Evolutionary conservation across 1,140 invertebrate species (phyloP), one percentile per base, ranked within the genome.

Genomic region (Glossosoma conforme): DNA sequence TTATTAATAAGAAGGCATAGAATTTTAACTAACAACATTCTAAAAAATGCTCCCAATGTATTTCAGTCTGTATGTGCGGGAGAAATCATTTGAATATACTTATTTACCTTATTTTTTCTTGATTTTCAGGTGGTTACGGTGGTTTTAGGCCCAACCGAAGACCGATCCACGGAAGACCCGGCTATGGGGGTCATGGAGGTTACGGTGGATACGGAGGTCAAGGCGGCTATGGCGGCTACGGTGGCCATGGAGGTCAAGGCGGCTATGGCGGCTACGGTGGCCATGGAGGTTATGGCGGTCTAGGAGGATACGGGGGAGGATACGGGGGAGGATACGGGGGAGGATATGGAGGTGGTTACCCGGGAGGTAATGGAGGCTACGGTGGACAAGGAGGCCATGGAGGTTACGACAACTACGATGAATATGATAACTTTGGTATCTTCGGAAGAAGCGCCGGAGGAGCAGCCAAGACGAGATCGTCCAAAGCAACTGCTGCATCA

Each of bases 121-220:
- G n/a, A n/a, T n/a, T n/a, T n/a, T n/a, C n/a, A n/a, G 46, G 25
- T 1, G 58, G 60, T 15, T 50, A 59, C 17, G 54, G 57, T 5
- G 60, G 60, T 32, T 50, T 57, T n/a, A 33, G 45, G 21, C 41
- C 28, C 3, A 20, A 44, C 15, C 42, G 44, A 13, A 21, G 48
- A 14, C 48, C 48, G 33, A 22, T 3, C 22, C 13, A 43, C 13
- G 41, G 41, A 25, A 43, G 42, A 20, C 48, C 48, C 13, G 15
- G 46, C 4, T 48, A 48, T 11, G 61, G 48, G 30, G 48, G 57
- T 3, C 28, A 44, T 25, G 47, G 54, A 9, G 60, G 54, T 18
- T 50, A 52, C 15, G 51, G 51, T 3, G 52, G 49, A 20, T 54
- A 58, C 19, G 49, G 50, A 49, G 35, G 41, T n/a, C n/a, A 44